Base-by-base conservation (phyloP, 2,113 vertebrate species). In the Peromyscus maniculatus region DNA sequence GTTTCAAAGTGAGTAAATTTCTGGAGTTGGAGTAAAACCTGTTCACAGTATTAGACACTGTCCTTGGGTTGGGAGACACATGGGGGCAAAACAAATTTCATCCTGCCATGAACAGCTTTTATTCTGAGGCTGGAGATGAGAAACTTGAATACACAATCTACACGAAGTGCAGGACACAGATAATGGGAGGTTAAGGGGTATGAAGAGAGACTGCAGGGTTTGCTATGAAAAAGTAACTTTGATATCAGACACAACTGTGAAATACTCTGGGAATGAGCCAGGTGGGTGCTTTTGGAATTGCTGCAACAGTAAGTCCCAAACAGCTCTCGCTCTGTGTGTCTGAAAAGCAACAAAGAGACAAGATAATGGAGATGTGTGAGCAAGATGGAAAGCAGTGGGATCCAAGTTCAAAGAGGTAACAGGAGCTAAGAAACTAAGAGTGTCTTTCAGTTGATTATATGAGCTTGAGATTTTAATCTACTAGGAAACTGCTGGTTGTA, bases 1-100 rank as follows among this genome's bases (percentile, higher is more conserved):
- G 24, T 87, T 92, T 95, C 52, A 93, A 91, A 52, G n/a, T 15
- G n/a, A 96, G 24, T 59, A 52, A 78, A 43, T 52, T 89, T 96
- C 17, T 62, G 12, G 8, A 55, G 33, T 66, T 39, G 19, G 77
- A 49, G 19, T 31, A 19, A 91, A 69, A 7, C 24, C 49, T 57
- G 31, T 11, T 57, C 64, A 36, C 1, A 28, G 33, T 72, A 77
- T 19, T 0, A 3, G 15, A 10, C 43, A 22, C 31, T 36, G 26
- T 5, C 15, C n/a, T 3, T 72, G n/a, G 28, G 13, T 24, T 59
- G 24, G 16, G 26, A 21, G 88, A 83, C 52, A 66, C 7, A 28
- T 33, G 3, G 9, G 9, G 80, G 7, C 64, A 89, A 66, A 82
- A 13, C 17, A 28, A 31, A 15, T 59, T 15, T 28, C 11, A 33